Base-by-base conservation (phyloP, 1,140 invertebrate genomes). In the Stegodyphus mimosarum region DNA sequence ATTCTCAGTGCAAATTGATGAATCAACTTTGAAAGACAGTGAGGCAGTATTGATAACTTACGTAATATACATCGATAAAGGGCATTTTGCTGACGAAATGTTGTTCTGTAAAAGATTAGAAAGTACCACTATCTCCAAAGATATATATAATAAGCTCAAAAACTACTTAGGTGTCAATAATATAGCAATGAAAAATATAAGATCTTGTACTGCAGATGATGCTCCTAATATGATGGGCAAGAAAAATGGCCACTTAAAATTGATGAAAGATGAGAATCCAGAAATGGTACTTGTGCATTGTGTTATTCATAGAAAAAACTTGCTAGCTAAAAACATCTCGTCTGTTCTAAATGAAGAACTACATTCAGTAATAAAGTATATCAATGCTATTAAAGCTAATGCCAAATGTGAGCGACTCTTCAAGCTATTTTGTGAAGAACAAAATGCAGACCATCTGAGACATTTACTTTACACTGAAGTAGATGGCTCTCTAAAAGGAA, bases 81-180 rank as follows among this genome's bases (percentile, higher is more conserved):
- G 81, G 4, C 69, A 86, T 7, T 50, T 83, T 53, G 64, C 51
- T 64, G 77, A 74, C 49, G 81, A 83, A 75, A 63, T 74, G 71
- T 87, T 89, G 79, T 88, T 89, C 80, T 88, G 86, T 60, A 88
- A 88, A 88, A 76, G 70, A 87, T 88, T 89, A 87, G 75, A 89
- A 89, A 75, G 33, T 5, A 78, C 49, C 64, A 88, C 86, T 87
- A 88, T 83, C 79, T 87, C 80, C 76, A 89, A 87, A 88, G 83
- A 89, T 88, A 88, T 63, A 66, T 70, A 33, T 86, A 50, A 52
- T 69, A 86, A 60, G 55, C 74, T 74, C 63, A 71, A 67, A 71
- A 71, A 69, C n/a, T 70, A 79, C 51, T 70, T 79, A 64, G 55
- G 64, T 76, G 63, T 51, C 55, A 76, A 77, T 17, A 77, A 53